Evolutionary conservation across 2,888 invertebrate genomes (phyloP), one percentile per base, ranked within the genome.

Genomic region (Clanis bilineata): DNA sequence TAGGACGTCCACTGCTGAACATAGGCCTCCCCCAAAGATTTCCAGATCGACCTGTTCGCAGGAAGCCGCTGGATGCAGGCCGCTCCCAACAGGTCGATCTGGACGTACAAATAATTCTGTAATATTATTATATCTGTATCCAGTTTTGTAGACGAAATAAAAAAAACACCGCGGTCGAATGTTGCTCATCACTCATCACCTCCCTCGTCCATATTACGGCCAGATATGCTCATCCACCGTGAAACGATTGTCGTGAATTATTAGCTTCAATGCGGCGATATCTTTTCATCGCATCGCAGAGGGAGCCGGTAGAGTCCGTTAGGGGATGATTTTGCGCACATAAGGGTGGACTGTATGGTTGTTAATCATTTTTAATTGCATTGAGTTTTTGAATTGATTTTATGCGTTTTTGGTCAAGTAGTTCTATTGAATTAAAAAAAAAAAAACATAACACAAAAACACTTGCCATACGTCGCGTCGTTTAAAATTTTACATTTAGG

Each of bases 231-330:
- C 78, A 82, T 80, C 70, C 74, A 72, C 76, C 79, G 77, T 81
- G 71, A 80, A 82, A 80, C 74, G 67, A 72, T 69, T 64, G 70
- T 64, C 73, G 69, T 79, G 80, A 83, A 79, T 76, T 77, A 82
- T 78, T 59, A 70, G 61, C 64, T 71, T 72, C 56, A 44, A 44
- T 23, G 45, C 23, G 36, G 39, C 25, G 47, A n/a, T 58, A 58
- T 51, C 58, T 58, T 58, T 51, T 39, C n/a, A 51, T n/a, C 39
- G 23, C 18, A 28, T 38, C 23, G 38, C 18, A 9, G 58, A 47
- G 51, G 58, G 58, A 18, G 47, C 10, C 9, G 15, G 32, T 32
- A 7, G 15, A 22, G 15, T 39, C 28, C 25, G 47, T 47, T 21
- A 9, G 51, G 51, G 51, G 28, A 18, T 41, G 41, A 41, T 41